Conservation (phyloP, 64 coral and sea anemone species). For the Dendrophyllia cribrosa region DNA sequence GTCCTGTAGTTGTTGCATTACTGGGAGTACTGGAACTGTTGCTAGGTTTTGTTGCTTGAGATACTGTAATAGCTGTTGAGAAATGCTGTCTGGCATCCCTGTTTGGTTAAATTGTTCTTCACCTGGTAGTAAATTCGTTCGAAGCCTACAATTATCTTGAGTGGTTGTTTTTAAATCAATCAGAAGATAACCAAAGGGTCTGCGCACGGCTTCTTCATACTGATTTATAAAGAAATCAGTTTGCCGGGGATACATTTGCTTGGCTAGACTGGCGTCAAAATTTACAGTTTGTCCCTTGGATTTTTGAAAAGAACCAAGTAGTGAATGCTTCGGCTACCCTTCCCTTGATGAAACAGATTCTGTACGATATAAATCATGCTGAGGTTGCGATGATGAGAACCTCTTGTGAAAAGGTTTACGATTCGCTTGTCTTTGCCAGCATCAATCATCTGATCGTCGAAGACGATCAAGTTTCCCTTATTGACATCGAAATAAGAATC, state of each 20-base stretch:
- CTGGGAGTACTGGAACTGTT: background rate
- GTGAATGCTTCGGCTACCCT: background rate
- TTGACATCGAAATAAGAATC: conserved; percentile 39
- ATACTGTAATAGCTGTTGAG: background rate
- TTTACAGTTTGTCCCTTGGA: conserved; percentile 37
- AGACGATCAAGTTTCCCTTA: conserved; percentile 9
- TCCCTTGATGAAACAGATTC: conserved; percentile 39
- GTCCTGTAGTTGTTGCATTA: conserved; percentile 10
- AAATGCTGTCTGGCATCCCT: background rate
- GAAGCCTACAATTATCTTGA: conserved; percentile 45
- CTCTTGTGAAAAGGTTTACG: conserved; percentile 38
- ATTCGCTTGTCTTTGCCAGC: too few relatives aligned
- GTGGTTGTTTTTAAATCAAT: conserved; percentile 49
- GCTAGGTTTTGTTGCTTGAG: background rate
- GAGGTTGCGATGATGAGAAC: conserved; percentile 33
- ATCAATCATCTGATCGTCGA: too few relatives aligned
- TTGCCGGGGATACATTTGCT: conserved; percentile 53
- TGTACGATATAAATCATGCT: too few relatives aligned
- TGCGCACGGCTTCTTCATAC: conserved; percentile 44
- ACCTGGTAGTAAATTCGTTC: conserved; percentile 51
- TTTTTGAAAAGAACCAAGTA: too few relatives aligned
- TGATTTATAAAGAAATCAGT: conserved; percentile 39
- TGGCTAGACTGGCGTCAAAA: conserved; percentile 33
- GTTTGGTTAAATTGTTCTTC: conserved; percentile 1
- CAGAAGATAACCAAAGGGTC: conserved; percentile 46